phyloP scores from a whole-genome alignment of 2,113 vertebrate species.

The Sinosuthora webbiana region DNA sequence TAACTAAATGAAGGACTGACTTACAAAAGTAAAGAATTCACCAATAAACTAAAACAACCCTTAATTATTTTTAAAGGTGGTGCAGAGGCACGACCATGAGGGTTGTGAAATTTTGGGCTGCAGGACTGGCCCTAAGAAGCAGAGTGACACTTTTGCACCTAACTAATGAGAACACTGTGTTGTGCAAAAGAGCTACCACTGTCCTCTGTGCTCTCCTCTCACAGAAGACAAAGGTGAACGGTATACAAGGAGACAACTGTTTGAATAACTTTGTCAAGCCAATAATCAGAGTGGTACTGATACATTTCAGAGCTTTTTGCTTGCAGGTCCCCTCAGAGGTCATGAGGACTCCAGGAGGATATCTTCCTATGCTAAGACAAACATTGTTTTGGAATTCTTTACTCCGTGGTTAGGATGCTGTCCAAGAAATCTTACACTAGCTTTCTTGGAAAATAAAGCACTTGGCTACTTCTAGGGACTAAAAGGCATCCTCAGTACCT shows the following conservation, averaged over 20 bases:
- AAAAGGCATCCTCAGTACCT: neutral
- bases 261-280: neutral
- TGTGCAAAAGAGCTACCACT: neutral
- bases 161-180: neutral
- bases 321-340: neutral
- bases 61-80: neutral
- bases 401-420: neutral
- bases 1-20: neutral
- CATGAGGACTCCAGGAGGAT: neutral
- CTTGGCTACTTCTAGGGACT: neutral
- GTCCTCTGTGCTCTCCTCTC: neutral
- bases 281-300: neutral
- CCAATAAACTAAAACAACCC: neutral
- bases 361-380: neutral
- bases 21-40: neutral
- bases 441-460: neutral
- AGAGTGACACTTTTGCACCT: neutral
- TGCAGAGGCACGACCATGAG: neutral
- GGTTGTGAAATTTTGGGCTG: neutral
- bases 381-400: neutral
- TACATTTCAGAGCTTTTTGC: neutral
- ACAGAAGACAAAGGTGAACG: neutral
- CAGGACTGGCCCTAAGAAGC: neutral
- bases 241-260: neutral
- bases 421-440: neutral